phyloP scores from a whole-genome alignment of 2,113 vertebrate species.

The Suricata suricatta region DNA sequence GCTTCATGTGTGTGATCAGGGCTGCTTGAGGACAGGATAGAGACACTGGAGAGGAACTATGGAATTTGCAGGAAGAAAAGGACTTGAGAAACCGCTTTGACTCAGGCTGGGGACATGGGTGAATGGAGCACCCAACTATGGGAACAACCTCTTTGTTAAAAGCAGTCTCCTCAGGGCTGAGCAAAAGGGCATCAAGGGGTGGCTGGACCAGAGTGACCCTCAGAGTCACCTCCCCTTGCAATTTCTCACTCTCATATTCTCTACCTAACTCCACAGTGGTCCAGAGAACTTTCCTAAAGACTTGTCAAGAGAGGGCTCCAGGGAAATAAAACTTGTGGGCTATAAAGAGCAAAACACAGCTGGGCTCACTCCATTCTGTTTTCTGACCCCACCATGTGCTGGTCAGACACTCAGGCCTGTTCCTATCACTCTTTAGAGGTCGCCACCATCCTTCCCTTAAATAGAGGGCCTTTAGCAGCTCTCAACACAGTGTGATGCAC shows the following conservation, averaged over 20 bases:
- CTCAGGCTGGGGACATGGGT: background rate
- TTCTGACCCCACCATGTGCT: background rate
- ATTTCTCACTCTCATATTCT: background rate
- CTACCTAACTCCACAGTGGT: background rate
- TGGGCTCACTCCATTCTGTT: background rate
- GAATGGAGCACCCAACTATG: background rate
- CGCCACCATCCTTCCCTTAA: background rate
- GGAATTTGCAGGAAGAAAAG: background rate
- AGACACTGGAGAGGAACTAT: background rate
- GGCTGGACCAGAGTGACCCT: background rate
- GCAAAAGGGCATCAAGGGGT: rapidly evolving
- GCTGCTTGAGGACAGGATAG: background rate
- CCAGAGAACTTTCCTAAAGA: background rate
- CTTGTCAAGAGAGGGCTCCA: background rate
- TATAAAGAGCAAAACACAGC: background rate
- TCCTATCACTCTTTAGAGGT: background rate
- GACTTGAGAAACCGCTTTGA: background rate
- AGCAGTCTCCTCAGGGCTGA: background rate
- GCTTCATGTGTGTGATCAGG: background rate
- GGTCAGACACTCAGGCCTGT: background rate
- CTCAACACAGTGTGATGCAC: background rate
- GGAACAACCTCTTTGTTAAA: background rate
- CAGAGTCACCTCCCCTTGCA: background rate
- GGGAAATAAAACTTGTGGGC: background rate
- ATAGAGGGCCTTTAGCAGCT: background rate